Evolutionary conservation across 2,113 vertebrate genomes (phyloP).

Genomic region (Ctenomys sociabilis): DNA sequence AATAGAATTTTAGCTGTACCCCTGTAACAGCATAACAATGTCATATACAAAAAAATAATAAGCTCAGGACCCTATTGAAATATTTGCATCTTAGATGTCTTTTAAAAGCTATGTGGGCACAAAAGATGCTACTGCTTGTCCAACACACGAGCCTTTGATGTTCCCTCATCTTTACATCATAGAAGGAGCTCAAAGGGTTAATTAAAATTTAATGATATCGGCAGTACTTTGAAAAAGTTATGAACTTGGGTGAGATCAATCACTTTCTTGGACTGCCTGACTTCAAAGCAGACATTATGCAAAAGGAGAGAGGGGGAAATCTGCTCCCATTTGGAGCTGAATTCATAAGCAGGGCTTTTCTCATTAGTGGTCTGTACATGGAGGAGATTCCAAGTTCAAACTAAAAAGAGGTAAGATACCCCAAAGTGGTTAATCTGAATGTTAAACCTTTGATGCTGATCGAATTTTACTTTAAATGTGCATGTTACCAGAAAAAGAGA

Average conservation of each 20-base stretch:
- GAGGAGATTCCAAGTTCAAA: conserved; percentile 87
- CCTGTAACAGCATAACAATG: conserved; percentile 67
- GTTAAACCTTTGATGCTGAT: conserved; percentile 82
- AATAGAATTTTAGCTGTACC: conserved; percentile 78
- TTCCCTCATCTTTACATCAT: conserved; percentile 94
- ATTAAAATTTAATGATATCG: conserved; percentile 99
- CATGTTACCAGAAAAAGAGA: conserved; percentile 60
- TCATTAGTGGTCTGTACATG: conserved; percentile 87
- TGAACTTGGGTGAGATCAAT: conserved; percentile 98
- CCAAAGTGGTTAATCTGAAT: conserved; percentile 84
- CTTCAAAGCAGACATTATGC: conserved; percentile 97
- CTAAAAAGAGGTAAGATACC: conserved; percentile 84
- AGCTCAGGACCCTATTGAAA: conserved; percentile 78
- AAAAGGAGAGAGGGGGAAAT: conserved; percentile 81
- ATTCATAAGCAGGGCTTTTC: conserved; percentile 91
- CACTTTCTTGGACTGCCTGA: conserved; percentile 94
- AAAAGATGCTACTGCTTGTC: conserved; percentile 87
- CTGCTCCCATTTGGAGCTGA: conserved; percentile 87
- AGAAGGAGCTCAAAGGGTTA: conserved; percentile 97
- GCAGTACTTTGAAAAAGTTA: conserved; percentile 97
- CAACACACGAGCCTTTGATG: conserved; percentile 92
- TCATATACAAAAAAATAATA: conserved; percentile 59
- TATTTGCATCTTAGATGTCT: conserved; percentile 86
- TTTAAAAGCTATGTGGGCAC: conserved; percentile 86
- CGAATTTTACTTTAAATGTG: conserved; percentile 72